A percentile compares a stretch with the other conserved stretches of the same genome.
Evolutionary conservation across 2,113 vertebrate genomes (phyloP).

Genomic region (Alaudala cheleensis): DNA sequence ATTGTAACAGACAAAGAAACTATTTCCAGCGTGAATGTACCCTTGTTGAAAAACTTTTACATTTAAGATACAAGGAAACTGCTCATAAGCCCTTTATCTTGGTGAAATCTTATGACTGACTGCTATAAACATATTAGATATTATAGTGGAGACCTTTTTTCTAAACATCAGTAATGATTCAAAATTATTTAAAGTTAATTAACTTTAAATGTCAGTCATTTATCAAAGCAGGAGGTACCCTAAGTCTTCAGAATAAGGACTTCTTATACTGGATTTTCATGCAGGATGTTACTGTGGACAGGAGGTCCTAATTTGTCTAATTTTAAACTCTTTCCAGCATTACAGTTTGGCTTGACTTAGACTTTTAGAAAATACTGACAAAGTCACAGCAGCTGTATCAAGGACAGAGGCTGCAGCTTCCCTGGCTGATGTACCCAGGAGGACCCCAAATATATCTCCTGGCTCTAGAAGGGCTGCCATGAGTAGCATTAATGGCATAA

Average conservation of each 20-base stretch:
- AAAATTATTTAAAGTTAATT: too few relatives aligned
- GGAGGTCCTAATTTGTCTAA: neutral
- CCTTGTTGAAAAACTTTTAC: neutral
- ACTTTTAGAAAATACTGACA: neutral
- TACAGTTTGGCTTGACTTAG: neutral
- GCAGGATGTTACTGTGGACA: neutral
- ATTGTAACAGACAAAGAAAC: neutral
- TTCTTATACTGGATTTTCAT: neutral
- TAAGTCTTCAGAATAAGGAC: neutral
- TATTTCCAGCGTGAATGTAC: neutral
- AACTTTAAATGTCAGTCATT: neutral
- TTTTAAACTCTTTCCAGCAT: neutral
- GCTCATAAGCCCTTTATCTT: neutral
- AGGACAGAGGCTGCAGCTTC: neutral
- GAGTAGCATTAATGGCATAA: neutral
- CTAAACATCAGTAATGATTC: neutral
- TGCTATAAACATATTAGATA: neutral
- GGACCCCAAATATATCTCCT: accelerated
- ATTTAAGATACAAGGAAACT: neutral
- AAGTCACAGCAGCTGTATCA: neutral
- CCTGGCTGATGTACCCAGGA: neutral
- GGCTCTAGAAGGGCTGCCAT: neutral
- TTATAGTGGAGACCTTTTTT: neutral
- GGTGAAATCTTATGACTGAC: neutral
- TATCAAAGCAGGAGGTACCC: neutral